Evolutionary conservation across 2,113 vertebrate genomes (phyloP), one percentile per base, ranked within the genome.

Genomic region (Brachypteracias leptosomus): DNA sequence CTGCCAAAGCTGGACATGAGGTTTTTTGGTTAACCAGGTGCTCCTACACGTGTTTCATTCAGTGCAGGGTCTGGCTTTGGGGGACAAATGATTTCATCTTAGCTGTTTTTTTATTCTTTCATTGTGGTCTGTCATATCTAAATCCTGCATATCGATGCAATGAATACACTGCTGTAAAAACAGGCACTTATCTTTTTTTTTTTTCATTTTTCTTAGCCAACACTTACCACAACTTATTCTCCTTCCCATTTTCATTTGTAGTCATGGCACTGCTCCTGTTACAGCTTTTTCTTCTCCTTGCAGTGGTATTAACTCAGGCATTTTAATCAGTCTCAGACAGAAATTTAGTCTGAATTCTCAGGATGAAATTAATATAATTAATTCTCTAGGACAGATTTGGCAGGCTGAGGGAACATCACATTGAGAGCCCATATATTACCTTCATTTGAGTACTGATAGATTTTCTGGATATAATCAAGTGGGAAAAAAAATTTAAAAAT

Each of bases 271-370:
- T 95, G 62, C 46, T 89, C 17, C 40, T 62, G 21, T 90, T 90
- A 59, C 57, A 72, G 61, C 59, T 94, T 96, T 89, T 82, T 85
- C 66, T 92, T 59, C 74, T 94, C 36, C 67, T 86, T 92, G 57
- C 55, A 91, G 3, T 79, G 38, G 63, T 93, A 88, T 95, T 93
- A 96, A 91, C 74, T 88, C 25, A 36, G 68, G 58, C 93, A 83
- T 96, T 94, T 95, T 91, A 96, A 96, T 95, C 95, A 90, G 42
- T 91, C 67, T 91, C 81, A 90, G 62, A 72, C 84, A 95, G 71
- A 89, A 91, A 78, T 91, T 68, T 81, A 85, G 71, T 31, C 71
- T 73, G 59, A 88, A 91, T 85, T 94, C 78, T 96, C 90, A 86
- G 59, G 72, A 73, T 55, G 90, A 88, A 96, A 94, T 91, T 91